Evolutionary conservation across 1,140 invertebrate species (phyloP).

Genomic region (Hycleus cichorii): DNA sequence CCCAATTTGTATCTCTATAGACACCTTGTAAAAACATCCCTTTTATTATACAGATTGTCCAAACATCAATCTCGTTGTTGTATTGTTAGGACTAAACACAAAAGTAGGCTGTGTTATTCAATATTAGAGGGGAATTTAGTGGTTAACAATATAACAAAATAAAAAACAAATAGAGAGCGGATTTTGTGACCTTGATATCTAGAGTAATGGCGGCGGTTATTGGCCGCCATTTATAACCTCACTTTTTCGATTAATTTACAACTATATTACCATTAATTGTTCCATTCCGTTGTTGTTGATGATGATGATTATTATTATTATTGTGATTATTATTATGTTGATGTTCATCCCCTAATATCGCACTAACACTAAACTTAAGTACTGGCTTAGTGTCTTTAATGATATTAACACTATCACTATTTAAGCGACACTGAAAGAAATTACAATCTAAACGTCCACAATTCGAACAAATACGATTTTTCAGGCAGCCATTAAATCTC

Average conservation of each 20-base stretch:
- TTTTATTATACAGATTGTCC: conserved; percentile 8
- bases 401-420: conserved; percentile 24
- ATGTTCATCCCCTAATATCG: conserved; percentile 63
- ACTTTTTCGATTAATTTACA: not conserved
- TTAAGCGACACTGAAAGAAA: conserved; percentile 36
- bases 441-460: conserved; percentile 40
- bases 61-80: no score
- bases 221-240: not conserved
- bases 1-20: conserved; percentile 15
- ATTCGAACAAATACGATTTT: conserved; percentile 36
- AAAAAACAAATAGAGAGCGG: no score
- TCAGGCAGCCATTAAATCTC: conserved; percentile 34
- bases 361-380: conserved; percentile 87
- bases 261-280: not conserved
- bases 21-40: conserved; percentile 36
- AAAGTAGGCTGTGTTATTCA: no score
- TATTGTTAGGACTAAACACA: no score
- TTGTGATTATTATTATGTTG: conserved; percentile 1
- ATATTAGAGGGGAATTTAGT: no score
- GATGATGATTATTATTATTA: no score
- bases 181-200: no score
- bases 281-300: conserved; percentile 27
- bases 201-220: no score
- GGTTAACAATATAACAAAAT: no score
- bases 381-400: conserved; percentile 58